Evolutionary conservation across 2,888 invertebrate species (phyloP).

Genomic region (Amblyteles armatorius): DNA sequence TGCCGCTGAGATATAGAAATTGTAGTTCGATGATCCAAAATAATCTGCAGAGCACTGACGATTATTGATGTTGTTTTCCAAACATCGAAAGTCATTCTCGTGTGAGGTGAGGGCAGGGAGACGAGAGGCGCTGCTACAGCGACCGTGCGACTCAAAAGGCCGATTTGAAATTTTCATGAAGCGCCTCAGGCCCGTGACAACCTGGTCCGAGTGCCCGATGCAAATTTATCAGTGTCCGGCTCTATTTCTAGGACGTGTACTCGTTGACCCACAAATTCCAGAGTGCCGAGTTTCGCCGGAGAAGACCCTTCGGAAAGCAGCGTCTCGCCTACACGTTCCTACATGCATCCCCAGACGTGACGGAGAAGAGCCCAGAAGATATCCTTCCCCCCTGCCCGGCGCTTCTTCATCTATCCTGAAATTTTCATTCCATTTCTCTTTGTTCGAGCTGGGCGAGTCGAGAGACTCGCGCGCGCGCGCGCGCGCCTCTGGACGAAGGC

Average conservation of each 20-base stretch:
- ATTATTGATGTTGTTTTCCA: not conserved
- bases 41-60: slow-evolving; percentile 15
- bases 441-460: slow-evolving; percentile 40
- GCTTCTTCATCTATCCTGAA: slow-evolving; percentile 24
- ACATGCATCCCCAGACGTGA: not conserved
- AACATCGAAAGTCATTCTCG: not conserved
- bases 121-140: not conserved
- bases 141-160: slow-evolving; percentile 22
- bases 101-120: not conserved
- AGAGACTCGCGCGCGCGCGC: slow-evolving; percentile 32
- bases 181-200: slow-evolving; percentile 39
- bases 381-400: not conserved
- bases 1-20: not conserved
- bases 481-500: slow-evolving; percentile 42
- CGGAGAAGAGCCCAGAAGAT: not conserved
- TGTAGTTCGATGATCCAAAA: not conserved
- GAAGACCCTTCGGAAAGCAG: slow-evolving; percentile 5
- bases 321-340: no score
- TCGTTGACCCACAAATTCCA: slow-evolving; percentile 23
- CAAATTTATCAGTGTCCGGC: not conserved
- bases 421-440: slow-evolving; percentile 66
- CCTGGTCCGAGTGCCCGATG: not conserved
- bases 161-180: slow-evolving; percentile 69
- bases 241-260: slow-evolving; percentile 5
- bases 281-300: not conserved